Conservation (phyloP, 2,888 invertebrate species). For the Idaea dimidiata region DNA sequence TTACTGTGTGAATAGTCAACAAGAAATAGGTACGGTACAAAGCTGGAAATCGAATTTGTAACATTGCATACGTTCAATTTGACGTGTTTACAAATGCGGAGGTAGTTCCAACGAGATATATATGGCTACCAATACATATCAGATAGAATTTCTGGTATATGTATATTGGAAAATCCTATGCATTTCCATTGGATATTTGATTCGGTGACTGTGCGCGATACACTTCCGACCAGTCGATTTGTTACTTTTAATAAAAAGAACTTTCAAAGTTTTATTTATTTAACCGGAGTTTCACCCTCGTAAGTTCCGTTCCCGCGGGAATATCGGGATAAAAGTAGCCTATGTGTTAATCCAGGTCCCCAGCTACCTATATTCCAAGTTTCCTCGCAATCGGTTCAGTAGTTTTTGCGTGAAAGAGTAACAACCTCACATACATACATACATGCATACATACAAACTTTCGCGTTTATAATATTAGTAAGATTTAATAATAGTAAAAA, state of each 20-base stretch:
- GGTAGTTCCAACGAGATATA: not conserved
- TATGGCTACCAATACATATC: slow-evolving; percentile 1
- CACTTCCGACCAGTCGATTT: not conserved
- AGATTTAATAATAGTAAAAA: no score
- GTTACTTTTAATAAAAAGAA: not conserved
- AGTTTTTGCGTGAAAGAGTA: no score
- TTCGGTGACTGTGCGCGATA: not conserved
- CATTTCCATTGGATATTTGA: not conserved
- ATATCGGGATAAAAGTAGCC: no score
- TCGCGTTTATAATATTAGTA: no score
- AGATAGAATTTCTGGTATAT: not conserved
- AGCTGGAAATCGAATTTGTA: not conserved
- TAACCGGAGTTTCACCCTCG: no score
- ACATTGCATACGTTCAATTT: slow-evolving; percentile 1
- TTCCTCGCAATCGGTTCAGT: no score
- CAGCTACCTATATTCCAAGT: no score
- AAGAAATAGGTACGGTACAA: not conserved
- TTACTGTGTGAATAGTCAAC: not conserved
- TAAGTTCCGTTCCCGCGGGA: no score
- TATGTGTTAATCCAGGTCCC: no score
- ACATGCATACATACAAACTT: no score
- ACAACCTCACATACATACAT: no score
- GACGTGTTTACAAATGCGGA: not conserved
- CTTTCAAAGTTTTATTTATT: no score
- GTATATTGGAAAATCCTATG: not conserved